Percentiles rank a stretch among this genome's conserved stretches.
Evolutionary conservation across 2,113 vertebrate genomes (phyloP).

Genomic region (Aspiorhynchus laticeps): DNA sequence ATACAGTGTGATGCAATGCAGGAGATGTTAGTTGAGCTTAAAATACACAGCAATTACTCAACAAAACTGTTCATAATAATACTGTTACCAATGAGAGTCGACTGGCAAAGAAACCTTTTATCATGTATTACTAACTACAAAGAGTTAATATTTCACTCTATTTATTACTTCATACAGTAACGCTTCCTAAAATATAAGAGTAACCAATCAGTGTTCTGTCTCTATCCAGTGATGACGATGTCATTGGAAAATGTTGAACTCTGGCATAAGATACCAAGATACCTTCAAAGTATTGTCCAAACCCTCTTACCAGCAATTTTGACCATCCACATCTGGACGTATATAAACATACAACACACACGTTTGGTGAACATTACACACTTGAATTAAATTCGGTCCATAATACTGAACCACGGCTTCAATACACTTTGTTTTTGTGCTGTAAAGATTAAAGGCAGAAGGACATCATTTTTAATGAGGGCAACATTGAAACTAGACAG

Average conservation of each 20-base stretch:
- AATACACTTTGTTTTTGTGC: slow-evolving; percentile 35
- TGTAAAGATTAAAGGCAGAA: slow-evolving; percentile 25
- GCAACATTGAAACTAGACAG: not conserved
- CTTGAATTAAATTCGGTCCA: not conserved
- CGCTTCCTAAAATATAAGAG: slow-evolving; percentile 9
- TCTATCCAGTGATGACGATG: slow-evolving; percentile 8
- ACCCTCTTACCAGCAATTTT: not conserved
- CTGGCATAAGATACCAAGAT: not conserved
- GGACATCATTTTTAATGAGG: not conserved
- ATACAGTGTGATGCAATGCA: slow-evolving; percentile 28
- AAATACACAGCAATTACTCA: slow-evolving; percentile 23
- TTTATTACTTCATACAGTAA: slow-evolving; percentile 1
- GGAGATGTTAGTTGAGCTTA: slow-evolving; percentile 17
- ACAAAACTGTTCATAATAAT: slow-evolving; percentile 12
- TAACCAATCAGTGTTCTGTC: slow-evolving; percentile 9
- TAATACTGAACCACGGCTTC: slow-evolving; percentile 14
- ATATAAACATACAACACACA: slow-evolving; percentile 38
- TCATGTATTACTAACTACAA: slow-evolving; percentile 8
- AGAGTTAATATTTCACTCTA: not conserved
- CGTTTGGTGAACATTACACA: slow-evolving; percentile 1
- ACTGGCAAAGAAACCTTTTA: not conserved
- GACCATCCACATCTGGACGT: not conserved
- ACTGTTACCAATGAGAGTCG: slow-evolving; percentile 2
- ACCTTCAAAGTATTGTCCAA: slow-evolving; percentile 12
- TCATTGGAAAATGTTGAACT: slow-evolving; percentile 9